Percentiles rank a stretch among this genome's conserved stretches.
phyloP scores from a whole-genome alignment of 2,888 invertebrate species.

The Ypsolopha scabrella region DNA sequence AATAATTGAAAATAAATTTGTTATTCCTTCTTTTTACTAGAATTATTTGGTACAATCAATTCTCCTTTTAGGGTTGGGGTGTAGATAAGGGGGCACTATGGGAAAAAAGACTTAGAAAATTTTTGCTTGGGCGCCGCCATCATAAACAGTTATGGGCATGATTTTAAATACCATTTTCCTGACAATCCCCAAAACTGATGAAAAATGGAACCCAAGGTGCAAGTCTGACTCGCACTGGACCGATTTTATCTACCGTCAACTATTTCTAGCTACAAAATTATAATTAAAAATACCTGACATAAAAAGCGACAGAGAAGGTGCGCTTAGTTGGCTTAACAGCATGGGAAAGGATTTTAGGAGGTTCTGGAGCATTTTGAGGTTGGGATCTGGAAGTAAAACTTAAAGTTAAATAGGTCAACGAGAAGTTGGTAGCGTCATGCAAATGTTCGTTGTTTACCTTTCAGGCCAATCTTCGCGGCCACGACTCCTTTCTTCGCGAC shows the following conservation, averaged over 20 bases:
- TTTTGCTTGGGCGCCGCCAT: no score
- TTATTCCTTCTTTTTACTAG: no score
- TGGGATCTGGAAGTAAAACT: constrained; percentile 46
- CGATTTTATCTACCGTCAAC: neutral
- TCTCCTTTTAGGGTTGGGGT: no score
- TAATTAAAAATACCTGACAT: constrained; percentile 33
- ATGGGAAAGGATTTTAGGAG: constrained; percentile 36
- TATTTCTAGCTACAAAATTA: neutral
- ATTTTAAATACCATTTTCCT: no score
- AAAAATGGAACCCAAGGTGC: no score
- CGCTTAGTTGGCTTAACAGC: constrained; percentile 41
- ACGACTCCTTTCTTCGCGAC: constrained; percentile 73
- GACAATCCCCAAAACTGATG: no score
- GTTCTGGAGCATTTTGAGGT: constrained; percentile 37
- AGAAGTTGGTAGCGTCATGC: neutral
- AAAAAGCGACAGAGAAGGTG: constrained; percentile 23
- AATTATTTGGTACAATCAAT: no score
- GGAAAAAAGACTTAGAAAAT: no score
- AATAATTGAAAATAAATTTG: no score
- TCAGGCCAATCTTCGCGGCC: constrained; percentile 85
- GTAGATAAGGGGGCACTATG: no score
- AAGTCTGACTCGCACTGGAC: neutral
- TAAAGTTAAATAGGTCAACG: neutral
- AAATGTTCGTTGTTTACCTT: constrained; percentile 48
- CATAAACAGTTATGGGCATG: no score